Base-by-base conservation (phyloP, 2,113 vertebrate species). In the Amblyornis subalaris region DNA sequence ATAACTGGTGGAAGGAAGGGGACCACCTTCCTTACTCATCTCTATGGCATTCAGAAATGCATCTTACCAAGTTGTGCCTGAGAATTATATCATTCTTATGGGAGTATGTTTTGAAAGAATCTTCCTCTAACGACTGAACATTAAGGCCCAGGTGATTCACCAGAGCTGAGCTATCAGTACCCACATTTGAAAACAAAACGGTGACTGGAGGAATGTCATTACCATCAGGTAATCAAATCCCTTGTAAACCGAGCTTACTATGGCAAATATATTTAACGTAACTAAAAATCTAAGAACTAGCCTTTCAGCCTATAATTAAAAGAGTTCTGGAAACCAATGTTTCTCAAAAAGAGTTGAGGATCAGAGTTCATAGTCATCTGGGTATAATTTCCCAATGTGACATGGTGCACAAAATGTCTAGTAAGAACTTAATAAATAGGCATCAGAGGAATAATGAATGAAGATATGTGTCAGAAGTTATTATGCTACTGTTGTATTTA, bases 361-460 rank as follows among this genome's bases (percentile, higher is more conserved):
- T 96, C 83, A 84, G 69, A 92, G 86, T 86, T 95, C 86, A 65
- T 38, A 84, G 73, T 87, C 61, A 81, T 95, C 26, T 81, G 65
- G 14, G 28, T 81, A 72, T 96, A 95, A 95, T 84, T 95, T 96
- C 53, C 57, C 50, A 75, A 26, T 12, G 45, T 92, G 92, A 95
- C 94, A 93, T n/a, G 58, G 44, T 90, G 91, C 72, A 92, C 65
- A 81, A 74, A 81, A 78, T 92, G 90, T 96, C 94, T 60, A 90
- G 54, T 86, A 64, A 65, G 80, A 94, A n/a, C 76, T 94, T 96
- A 96, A 96, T 66, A 88, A 95, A 96, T 95, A 94, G 89, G 76
- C 88, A 96, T 94, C 95, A 85, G 80, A 95, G 94, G 93, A 95
- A 93, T 95, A 95, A 96, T 95, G 95, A 96, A 96, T 96, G 91